These are phyloP conservation scores for Achroia grisella DNA, from an alignment of 1,140 invertebrate species.

Conservation along the genomic window DNA sequence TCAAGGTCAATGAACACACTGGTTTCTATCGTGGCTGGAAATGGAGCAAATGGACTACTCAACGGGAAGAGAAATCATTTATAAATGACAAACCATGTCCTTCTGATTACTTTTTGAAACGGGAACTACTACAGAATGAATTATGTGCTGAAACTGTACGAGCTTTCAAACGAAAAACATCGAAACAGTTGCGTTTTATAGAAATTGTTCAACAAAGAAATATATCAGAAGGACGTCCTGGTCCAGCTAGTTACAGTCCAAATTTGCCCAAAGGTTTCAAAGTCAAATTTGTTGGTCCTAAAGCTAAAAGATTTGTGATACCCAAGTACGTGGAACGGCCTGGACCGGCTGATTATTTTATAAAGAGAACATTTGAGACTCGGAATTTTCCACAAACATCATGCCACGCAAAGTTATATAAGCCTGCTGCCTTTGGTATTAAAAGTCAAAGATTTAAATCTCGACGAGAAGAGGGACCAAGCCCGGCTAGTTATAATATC, in stretches of 20 bases:
- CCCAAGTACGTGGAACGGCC: conserved; percentile 24
- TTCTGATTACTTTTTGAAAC: conserved; percentile 34
- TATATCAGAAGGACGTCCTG: conserved; percentile 32
- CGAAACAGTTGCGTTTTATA: conserved; percentile 45
- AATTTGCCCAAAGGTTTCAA: conserved; percentile 24
- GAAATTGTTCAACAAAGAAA: conserved; percentile 45
- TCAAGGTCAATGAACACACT: conserved; percentile 30
- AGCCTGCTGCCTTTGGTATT: conserved; percentile 33
- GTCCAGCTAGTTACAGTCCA: conserved; percentile 41
- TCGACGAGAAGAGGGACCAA: conserved; percentile 29
- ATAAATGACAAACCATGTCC: conserved; percentile 35
- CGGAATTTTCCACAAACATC: conserved; percentile 9
- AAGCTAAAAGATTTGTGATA: conserved; percentile 28
- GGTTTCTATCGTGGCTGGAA: conserved; percentile 53
- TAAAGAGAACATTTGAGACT: conserved; percentile 46
- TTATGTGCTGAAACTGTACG: conserved; percentile 40
- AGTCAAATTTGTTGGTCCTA: conserved; percentile 28
- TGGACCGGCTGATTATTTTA: conserved; percentile 34
- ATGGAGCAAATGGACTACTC: conserved; percentile 49
- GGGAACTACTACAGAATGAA: conserved; percentile 12
- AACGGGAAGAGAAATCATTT: conserved; percentile 12
- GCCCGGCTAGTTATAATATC: conserved; percentile 42
- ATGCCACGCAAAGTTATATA: conserved; percentile 31
- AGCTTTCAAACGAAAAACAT: conserved; percentile 32
- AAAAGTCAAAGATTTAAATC: conserved; percentile 40